Percentiles rank a stretch among this genome's conserved stretches.
phyloP scores from a whole-genome alignment of 2,797 vertebrate species.

The Leptoclinus maculatus region DNA sequence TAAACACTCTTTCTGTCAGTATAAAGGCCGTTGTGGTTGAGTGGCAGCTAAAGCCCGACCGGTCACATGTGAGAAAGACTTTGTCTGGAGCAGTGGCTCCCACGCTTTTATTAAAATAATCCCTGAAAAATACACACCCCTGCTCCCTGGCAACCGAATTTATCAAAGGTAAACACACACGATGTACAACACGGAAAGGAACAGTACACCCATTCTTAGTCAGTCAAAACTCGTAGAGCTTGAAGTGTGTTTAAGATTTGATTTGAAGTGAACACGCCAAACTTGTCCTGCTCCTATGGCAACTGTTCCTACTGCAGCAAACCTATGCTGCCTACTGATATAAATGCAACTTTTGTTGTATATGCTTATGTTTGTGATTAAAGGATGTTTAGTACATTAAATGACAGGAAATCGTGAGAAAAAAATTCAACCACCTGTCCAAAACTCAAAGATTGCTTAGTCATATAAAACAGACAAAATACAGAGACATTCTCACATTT shows the following conservation, averaged over 20 bases:
- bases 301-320: not conserved
- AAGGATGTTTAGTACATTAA: not conserved
- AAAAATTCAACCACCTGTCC: not conserved
- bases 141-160: not conserved
- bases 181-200: not conserved
- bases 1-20: constrained; percentile 26
- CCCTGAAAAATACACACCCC: not conserved
- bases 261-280: not conserved
- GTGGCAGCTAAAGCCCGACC: constrained; percentile 5
- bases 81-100: constrained; percentile 11
- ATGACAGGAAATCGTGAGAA: not conserved
- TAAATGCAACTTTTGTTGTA: not conserved
- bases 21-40: constrained; percentile 21
- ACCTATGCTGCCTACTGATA: not conserved
- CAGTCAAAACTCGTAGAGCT: not conserved
- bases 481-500: not conserved
- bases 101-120: constrained; percentile 20
- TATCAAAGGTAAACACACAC: constrained; percentile 24
- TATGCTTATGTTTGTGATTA: not conserved
- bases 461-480: not conserved
- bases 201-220: not conserved
- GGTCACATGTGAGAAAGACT: constrained; percentile 21
- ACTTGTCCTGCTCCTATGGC: not conserved
- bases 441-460: not conserved
- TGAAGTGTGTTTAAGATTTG: not conserved